Base-by-base conservation (phyloP, 1,140 invertebrate species). In the Rhynchophorus ferrugineus region DNA sequence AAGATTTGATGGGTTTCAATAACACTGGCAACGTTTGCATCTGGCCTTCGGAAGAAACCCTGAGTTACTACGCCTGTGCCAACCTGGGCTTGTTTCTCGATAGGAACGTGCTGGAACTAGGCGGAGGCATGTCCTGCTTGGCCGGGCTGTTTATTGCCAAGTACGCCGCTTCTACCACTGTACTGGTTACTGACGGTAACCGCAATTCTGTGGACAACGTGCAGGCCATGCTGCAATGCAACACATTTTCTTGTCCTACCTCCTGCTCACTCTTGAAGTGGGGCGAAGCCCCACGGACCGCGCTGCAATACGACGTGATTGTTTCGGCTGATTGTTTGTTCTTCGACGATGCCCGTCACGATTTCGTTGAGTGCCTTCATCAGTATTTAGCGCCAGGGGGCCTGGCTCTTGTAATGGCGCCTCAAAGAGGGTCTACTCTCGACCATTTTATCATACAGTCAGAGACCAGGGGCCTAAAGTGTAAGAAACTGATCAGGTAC, bases 1-100 rank as follows among this genome's bases (percentile, higher is more conserved):
- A 75, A 58, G 81, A 85, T 60, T 70, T 92, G 17, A 83, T 84
- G 67, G 89, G 89, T 1, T 91, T 91, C 71, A 91, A 93, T 67
- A 91, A 91, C 60, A 93, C 89, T 1, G 89, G 89, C n/a, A 92
- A 91, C 70, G 80, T 92, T 2, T 90, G 88, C 72, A 81, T 92
- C 1, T 93, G 89, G 89, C 89, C 89, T 7, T 89, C 89, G 3
- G 89, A 92, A 70, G 89, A 91, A 70, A 83, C 89, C 6, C 67
- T 93, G 19, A 79, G 85, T 1, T 84, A 85, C 60, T 84, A 87
- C 66, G 75, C 83, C 51, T 70, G 89, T 24, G 76, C 78, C 56
- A 84, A 91, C 66, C 68, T 75, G 33, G 56, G 75, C 2, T 66
- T 81, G 14, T 90, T 89, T 63, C 69, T 75, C 2, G 74, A 75